Evolutionary conservation across 2,888 invertebrate species (phyloP), one percentile per base, ranked within the genome.

Genomic region (Fragum sueziense): DNA sequence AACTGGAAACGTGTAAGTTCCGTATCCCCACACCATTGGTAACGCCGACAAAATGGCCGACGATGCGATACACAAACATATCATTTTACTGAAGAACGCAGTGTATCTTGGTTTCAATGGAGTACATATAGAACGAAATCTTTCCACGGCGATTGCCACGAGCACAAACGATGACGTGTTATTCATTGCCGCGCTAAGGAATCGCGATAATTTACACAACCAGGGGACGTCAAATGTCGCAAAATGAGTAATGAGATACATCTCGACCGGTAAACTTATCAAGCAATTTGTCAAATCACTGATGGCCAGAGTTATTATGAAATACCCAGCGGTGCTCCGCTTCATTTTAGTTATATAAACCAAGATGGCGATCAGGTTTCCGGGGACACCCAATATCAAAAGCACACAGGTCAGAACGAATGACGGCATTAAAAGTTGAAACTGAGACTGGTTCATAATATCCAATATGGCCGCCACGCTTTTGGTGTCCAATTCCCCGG

Each of bases 331-430:
- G 6, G 82, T 79, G 59, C 70, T 82, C 31, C 82, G 65, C 54
- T 82, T 82, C 79, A 82, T 82, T 57, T 82, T 82, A 9, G 77
- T 82, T 34, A 79, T 33, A 62, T 82, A 82, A 41, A 82, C 82
- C 41, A 82, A 34, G 20, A 82, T 25, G 2, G 82, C 79, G 7
- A 82, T 51, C 33, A 79, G 22, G 54, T 82, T 82, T 20, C 82
- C 82, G 17, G 82, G 82, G 22, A 82, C 65, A 31, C 82, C 82
- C 14, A 82, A 20, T 27, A 71, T 25, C 25, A 82, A 52, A 34
- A 82, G 68, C 34, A 82, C 25, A 37, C 71, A 75, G 1, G 65
- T 72, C n/a, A 82, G 31, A 61, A 74, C 69, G 52, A 82, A 77
- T 6, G 82, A 82, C 27, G 82, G 82, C 20, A 67, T 74, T 34